Conservation (phyloP, 2,113 vertebrate genomes). For the Solea solea region DNA sequence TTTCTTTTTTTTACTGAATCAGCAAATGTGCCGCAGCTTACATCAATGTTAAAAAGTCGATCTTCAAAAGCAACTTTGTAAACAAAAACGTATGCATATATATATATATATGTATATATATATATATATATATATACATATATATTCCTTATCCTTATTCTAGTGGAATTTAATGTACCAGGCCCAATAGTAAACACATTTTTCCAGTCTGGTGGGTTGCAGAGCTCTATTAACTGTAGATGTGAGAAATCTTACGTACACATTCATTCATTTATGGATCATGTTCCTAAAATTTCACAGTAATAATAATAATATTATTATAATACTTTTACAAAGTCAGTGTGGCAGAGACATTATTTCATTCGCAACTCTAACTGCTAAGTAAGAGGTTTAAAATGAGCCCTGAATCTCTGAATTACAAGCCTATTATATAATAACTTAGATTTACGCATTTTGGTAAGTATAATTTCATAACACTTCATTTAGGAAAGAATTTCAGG, state of each 20-base stretch:
- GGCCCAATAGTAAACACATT: not conserved
- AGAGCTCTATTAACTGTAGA: not conserved
- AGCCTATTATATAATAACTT: too few species aligned
- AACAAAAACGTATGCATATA: not conserved
- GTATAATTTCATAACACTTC: not conserved
- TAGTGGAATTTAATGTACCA: not conserved
- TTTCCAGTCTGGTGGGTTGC: not conserved
- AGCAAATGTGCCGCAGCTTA: not conserved
- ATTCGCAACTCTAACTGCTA: not conserved
- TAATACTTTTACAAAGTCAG: too few species aligned
- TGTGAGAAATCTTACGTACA: too few species aligned
- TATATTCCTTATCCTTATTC: not conserved
- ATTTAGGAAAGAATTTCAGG: not conserved
- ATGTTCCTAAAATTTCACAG: too few species aligned
- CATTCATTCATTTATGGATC: too few species aligned
- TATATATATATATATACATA: too few species aligned
- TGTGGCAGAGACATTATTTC: not conserved
- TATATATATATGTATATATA: too few species aligned
- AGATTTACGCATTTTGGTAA: slow-evolving; percentile 5
- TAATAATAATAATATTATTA: too few species aligned
- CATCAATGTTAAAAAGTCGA: not conserved
- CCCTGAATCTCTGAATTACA: not conserved
- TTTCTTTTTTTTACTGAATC: not conserved
- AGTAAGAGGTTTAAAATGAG: not conserved
- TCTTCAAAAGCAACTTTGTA: not conserved